Percentiles rank a stretch among this genome's conserved stretches.
These are phyloP conservation scores for Plestiodon gilberti DNA, from an alignment of 2,113 vertebrate species.

Conservation along the genomic window DNA sequence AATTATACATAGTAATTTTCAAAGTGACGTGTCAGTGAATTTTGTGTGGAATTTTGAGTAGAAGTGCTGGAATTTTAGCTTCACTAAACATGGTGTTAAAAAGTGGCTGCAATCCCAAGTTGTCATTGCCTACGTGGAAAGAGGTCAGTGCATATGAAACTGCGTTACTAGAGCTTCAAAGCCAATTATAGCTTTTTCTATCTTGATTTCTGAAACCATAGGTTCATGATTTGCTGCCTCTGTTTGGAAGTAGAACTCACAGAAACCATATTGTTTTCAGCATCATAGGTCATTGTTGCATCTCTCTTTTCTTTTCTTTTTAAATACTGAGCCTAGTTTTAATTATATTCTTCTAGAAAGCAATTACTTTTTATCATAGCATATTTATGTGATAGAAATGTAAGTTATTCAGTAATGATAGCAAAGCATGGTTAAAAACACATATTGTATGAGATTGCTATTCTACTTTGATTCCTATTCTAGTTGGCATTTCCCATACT, in stretches of 20 bases:
- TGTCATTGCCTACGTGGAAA: not conserved
- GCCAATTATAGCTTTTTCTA: not conserved
- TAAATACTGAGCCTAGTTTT: not conserved
- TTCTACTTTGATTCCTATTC: conserved; percentile 73
- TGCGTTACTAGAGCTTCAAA: not conserved
- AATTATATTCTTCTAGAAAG: not conserved
- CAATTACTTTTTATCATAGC: not conserved
- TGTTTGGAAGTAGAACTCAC: not conserved
- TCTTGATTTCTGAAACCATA: not conserved
- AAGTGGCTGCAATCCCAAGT: not conserved
- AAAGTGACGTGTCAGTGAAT: not conserved
- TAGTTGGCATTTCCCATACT: conserved; percentile 68
- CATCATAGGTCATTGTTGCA: not conserved
- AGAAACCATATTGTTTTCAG: not conserved
- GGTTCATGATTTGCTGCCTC: not conserved
- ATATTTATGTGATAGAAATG: not conserved
- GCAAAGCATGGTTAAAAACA: conserved; percentile 21
- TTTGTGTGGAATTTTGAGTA: not conserved
- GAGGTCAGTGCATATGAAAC: not conserved
- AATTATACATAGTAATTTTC: conserved; percentile 2
- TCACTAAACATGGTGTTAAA: not conserved
- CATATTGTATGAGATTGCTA: conserved; percentile 64
- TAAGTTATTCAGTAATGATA: not conserved
- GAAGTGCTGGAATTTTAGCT: not conserved
- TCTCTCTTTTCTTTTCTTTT: not conserved